Base-by-base conservation (phyloP, 1,140 invertebrate species). In the Trichonephila inaurata region DNA sequence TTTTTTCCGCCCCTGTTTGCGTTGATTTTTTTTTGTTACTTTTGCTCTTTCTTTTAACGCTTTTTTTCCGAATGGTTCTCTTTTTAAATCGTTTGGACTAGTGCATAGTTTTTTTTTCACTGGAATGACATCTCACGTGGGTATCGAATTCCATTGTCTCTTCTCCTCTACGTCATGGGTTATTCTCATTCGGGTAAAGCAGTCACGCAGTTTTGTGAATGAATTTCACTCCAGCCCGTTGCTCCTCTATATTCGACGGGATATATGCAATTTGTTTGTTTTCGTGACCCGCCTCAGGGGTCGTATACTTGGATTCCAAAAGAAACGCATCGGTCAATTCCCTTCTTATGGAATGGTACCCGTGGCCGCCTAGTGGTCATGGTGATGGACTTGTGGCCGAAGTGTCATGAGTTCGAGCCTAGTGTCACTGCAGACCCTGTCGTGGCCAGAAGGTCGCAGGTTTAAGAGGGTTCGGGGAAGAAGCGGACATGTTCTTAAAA, bases 131-230 rank as follows among this genome's bases (percentile, higher is more conserved):
- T 89, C 33, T 72, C 62, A n/a, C 64, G 18, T 72, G 64, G 64
- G 51, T 89, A 89, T 89, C 87, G 87, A 89, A 89, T 89, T 89
- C 87, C 87, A 72, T 89, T 89, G 87, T 89, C 87, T 89, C 87
- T 4, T 44, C 89, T 58, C 82, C 89, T 89, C 87, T 2, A 66
- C 89, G 72, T 91, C 89, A 81, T 19, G 82, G 89, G 89, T 91
- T 91, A 91, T 81, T 91, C 89, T 61, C 89, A 91, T 91, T 62
- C 72, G 24, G 60, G 82, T 82, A 82, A 91, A 91, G 82, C 69
- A 91, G 89, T 91, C 89, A 91, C 89, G 89, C n/a, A 82, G 44
- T 91, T 51, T 82, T 91, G 89, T 91, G 89, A 91, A 91, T 91
- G 89, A 91, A 91, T 91, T 91, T 91, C 44, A 51, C 64, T 72